Percentiles rank a stretch among this genome's conserved stretches.
These are phyloP conservation scores for Bungarus multicinctus DNA, from an alignment of 2,113 vertebrate genomes.

Conservation along the genomic window DNA sequence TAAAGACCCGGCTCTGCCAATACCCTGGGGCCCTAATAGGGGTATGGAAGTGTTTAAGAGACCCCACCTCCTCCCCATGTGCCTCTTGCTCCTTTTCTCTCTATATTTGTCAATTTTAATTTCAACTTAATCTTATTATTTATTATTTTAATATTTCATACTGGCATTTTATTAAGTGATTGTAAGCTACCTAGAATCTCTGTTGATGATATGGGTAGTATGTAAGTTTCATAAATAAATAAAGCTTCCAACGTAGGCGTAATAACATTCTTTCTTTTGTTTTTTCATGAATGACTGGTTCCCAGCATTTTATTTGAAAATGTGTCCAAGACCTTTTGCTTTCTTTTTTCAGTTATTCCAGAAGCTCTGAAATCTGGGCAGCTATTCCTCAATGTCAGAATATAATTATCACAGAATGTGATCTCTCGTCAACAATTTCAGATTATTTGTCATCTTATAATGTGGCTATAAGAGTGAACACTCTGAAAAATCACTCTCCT, in stretches of 20 bases:
- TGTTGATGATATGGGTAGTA: not conserved
- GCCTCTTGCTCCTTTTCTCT: not conserved
- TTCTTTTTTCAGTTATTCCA: not conserved
- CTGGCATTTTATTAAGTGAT: not conserved
- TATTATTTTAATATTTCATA: not conserved
- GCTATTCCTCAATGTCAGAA: conserved; percentile 57
- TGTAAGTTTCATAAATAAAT: not conserved
- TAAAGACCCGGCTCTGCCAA: not conserved
- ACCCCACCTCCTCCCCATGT: not conserved
- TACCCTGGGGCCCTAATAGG: not conserved
- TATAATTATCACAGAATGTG: conserved; percentile 23
- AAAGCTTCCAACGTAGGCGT: not conserved
- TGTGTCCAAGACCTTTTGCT: not conserved
- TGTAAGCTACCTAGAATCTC: not conserved
- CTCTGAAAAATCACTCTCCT: conserved; percentile 3
- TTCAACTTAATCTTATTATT: not conserved
- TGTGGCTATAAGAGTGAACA: conserved; percentile 46
- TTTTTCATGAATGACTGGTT: not conserved
- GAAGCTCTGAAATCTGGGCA: conserved; percentile 35
- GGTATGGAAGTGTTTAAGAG: not conserved
- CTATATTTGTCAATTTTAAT: not conserved
- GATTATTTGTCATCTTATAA: not conserved
- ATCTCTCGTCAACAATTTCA: conserved; percentile 42
- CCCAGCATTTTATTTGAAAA: not conserved
- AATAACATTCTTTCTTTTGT: not conserved